These are phyloP conservation scores for Ivindomyrus marchei DNA, from an alignment of 2,113 vertebrate species.

Conservation along the genomic window DNA sequence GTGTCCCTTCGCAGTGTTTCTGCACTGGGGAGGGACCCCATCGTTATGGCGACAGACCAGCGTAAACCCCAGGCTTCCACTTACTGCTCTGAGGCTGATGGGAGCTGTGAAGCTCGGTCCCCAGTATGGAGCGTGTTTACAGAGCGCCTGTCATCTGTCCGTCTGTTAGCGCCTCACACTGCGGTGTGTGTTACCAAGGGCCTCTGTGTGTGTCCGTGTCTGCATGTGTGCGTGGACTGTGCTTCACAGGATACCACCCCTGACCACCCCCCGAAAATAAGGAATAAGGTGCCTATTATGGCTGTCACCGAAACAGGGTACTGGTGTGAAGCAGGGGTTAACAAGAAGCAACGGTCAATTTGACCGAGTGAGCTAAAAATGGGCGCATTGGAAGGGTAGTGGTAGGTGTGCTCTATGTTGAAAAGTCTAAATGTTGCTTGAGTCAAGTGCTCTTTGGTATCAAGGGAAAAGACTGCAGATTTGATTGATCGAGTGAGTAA, in stretches of 20 bases:
- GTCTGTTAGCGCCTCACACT: conserved; percentile 8
- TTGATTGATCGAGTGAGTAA: background rate
- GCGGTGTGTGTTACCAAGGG: background rate
- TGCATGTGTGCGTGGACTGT: background rate
- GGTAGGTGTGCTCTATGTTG: background rate
- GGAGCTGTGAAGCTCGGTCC: background rate
- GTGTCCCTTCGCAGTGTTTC: background rate
- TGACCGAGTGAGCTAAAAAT: background rate
- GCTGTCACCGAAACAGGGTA: background rate
- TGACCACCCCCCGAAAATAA: background rate
- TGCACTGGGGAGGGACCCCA: background rate
- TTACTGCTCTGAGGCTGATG: background rate
- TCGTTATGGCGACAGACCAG: background rate
- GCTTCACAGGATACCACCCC: background rate
- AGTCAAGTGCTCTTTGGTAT: background rate
- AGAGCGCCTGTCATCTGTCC: conserved; percentile 12
- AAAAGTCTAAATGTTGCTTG: background rate
- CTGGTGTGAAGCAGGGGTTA: background rate
- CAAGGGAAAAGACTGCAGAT: background rate
- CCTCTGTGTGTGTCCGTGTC: background rate
- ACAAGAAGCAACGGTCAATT: background rate
- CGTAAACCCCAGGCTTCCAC: background rate
- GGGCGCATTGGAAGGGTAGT: background rate
- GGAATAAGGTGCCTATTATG: background rate
- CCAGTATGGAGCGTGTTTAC: background rate